A percentile compares a stretch with the other conserved stretches of the same genome.
These are phyloP conservation scores for Heliconius ismenius DNA, from an alignment of 2,888 invertebrate species.

Conservation along the genomic window DNA sequence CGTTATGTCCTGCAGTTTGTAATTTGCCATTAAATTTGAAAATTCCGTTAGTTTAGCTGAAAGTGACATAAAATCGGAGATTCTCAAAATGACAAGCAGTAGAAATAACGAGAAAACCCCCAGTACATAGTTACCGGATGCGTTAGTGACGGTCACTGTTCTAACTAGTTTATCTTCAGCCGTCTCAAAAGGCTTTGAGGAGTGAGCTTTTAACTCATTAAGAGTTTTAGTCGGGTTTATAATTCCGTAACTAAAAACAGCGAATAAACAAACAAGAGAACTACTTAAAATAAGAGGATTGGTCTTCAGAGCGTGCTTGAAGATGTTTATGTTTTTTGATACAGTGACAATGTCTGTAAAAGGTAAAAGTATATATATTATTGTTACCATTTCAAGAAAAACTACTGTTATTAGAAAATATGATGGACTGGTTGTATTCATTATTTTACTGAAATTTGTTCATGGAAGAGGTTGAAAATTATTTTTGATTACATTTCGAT, in stretches of 20 bases:
- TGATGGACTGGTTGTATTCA: constrained; percentile 33
- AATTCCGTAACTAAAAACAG: constrained; percentile 55
- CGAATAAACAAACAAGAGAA: constrained; percentile 35
- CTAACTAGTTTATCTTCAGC: constrained; percentile 54
- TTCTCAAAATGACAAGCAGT: constrained; percentile 57
- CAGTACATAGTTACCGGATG: constrained; percentile 64
- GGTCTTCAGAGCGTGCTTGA: constrained; percentile 39
- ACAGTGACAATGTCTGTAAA: constrained; percentile 53
- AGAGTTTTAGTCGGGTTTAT: constrained; percentile 56
- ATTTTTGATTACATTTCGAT: neutral
- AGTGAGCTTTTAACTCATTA: constrained; percentile 47
- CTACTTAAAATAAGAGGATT: constrained; percentile 29
- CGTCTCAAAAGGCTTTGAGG: constrained; percentile 43
- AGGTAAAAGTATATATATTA: constrained; percentile 57
- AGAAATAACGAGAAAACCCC: constrained; percentile 65
- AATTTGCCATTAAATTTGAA: constrained; percentile 63
- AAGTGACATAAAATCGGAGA: constrained; percentile 62
- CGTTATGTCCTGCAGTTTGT: constrained; percentile 59
- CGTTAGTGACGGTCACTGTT: constrained; percentile 57
- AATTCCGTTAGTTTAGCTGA: constrained; percentile 69
- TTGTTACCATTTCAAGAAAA: constrained; percentile 59
- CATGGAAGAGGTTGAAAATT: neutral
- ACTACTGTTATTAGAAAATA: constrained; percentile 46
- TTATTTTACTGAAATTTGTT: constrained; percentile 22
- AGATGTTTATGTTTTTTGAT: constrained; percentile 52